Conservation (phyloP, 2,888 invertebrate genomes). For the Hermaeophaga mercurialis region DNA sequence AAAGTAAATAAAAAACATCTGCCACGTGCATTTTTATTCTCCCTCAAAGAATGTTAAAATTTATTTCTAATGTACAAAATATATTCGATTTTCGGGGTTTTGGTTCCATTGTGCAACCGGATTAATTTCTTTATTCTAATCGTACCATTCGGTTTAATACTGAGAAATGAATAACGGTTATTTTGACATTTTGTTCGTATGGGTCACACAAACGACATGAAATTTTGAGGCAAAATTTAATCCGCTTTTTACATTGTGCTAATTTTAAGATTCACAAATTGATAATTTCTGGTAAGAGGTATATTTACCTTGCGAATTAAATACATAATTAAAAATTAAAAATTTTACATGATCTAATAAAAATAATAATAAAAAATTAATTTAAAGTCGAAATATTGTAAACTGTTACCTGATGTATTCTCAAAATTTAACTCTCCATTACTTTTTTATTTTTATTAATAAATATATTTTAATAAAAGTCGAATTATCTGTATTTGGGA, state of each 20-base stretch:
- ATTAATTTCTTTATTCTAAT: slow-evolving; percentile 53
- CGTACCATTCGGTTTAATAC: slow-evolving; percentile 49
- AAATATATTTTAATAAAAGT: no score
- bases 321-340: no score
- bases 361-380: no score
- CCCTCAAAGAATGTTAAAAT: slow-evolving; percentile 36
- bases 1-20: slow-evolving; percentile 8
- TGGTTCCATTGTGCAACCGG: slow-evolving; percentile 46
- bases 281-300: no score
- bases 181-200: slow-evolving; percentile 43
- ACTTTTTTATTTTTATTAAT: no score
- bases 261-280: background rate
- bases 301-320: no score
- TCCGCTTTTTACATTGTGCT: slow-evolving; percentile 3
- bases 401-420: no score
- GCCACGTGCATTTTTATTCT: background rate
- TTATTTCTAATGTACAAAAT: slow-evolving; percentile 52
- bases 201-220: slow-evolving; percentile 3
- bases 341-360: no score
- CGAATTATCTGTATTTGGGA: no score
- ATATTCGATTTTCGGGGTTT: slow-evolving; percentile 48
- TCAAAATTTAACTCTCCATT: no score
- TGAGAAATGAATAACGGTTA: slow-evolving; percentile 51
- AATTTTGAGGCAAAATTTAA: slow-evolving; percentile 8
- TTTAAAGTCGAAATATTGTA: no score